These are phyloP conservation scores for Origma solitaria DNA, from an alignment of 2,113 vertebrate species.

Conservation along the genomic window DNA sequence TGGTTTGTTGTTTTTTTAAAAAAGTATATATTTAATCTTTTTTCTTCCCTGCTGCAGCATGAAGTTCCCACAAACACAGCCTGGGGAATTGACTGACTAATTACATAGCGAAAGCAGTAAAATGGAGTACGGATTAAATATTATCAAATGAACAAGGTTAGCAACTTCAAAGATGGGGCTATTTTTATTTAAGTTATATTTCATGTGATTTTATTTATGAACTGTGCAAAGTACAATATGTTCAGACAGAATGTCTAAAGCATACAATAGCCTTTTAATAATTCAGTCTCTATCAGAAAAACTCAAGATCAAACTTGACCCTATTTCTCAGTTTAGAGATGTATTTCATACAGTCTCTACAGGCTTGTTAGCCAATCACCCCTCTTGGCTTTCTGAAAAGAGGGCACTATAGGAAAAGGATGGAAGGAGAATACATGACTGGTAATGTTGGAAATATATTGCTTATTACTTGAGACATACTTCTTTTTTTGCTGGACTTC, in stretches of 20 bases:
- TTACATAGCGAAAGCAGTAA: not conserved
- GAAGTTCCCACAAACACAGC: not conserved
- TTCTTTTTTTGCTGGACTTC: not conserved
- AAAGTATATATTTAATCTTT: not conserved
- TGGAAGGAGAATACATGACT: not conserved
- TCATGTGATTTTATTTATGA: not conserved
- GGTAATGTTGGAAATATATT: not conserved
- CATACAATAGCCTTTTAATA: slow-evolving; percentile 50
- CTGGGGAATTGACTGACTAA: not conserved
- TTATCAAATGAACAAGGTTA: not conserved
- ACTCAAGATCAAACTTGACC: slow-evolving; percentile 37
- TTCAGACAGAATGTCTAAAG: slow-evolving; percentile 54
- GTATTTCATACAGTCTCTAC: not conserved
- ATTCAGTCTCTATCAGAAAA: slow-evolving; percentile 38
- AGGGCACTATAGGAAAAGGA: not conserved
- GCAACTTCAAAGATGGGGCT: not conserved
- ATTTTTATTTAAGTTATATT: slow-evolving; percentile 13
- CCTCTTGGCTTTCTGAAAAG: not conserved
- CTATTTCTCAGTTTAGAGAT: not conserved
- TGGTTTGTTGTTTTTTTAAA: not conserved
- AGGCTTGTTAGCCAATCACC: not conserved
- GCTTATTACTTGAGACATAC: not conserved
- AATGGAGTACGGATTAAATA: not conserved
- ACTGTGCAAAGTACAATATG: slow-evolving; percentile 13
- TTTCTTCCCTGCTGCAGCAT: not conserved